Base-by-base conservation (phyloP, 2,797 vertebrate species). In the Aplochiton taeniatus region DNA sequence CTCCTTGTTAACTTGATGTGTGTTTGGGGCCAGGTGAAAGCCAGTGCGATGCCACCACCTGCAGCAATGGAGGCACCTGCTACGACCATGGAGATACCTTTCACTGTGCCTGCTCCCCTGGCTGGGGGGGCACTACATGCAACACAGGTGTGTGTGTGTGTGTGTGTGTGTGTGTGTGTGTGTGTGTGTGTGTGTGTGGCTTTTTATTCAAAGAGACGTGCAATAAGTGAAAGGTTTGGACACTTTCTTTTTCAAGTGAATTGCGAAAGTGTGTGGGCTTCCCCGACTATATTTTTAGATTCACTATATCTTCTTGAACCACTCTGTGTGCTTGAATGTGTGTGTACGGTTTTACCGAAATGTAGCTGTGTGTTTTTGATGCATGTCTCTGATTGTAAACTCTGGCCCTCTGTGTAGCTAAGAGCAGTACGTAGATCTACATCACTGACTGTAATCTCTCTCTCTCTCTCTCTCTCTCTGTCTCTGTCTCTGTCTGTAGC, bases 41-140 rank as follows among this genome's bases (percentile, higher is more conserved):
- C 69, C 98, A 98, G 63, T 99, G 98, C 11, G 98, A 99, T 4
- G 85, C 93, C 0, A 95, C 90, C 80, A 98, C 97, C 48, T 99
- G 98, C 83, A 95, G 94, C 60, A 98, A 98, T 0, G 96, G 96
- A 0, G 98, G 96, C 44, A 98, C 96, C 0, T 99, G 98, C 87
- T 96, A 95, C 0, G 98, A 99, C 82, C 93, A 94, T 0, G 95
- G 92, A 0, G 95, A 98, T 47, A 73, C 93, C 44, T 99, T 98
- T 86, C 95, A 88, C 78, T 99, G 98, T 4, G 92, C 94, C 0
- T 99, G 98, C 70, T 85, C 90, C 1, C 89, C 95, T 0, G 96
- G 93, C 14, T 99, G 97, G 97, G 93, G 85, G 63, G 98, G 98
- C 49, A 93, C 92, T 81, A 93, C 96, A 0, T 99, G 98, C 80